Evolutionary conservation across 2,113 vertebrate species (phyloP).

Genomic region (Sturnira hondurensis): DNA sequence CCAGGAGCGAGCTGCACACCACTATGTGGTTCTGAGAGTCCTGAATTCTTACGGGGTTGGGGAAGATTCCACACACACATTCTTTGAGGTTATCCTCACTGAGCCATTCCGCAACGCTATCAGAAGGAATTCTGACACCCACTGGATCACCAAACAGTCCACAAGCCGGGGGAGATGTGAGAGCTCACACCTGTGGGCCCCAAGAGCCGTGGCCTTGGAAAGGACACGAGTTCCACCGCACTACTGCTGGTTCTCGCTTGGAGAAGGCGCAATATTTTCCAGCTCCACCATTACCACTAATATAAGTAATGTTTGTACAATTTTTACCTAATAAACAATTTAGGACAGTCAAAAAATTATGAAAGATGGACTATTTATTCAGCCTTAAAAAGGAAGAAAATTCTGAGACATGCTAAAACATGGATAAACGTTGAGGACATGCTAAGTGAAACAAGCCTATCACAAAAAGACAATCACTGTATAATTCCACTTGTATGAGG

Average conservation of each 20-base stretch:
- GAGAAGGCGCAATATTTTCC: conserved; percentile 95
- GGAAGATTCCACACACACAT: conserved; percentile 97
- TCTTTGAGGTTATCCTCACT: conserved; percentile 86
- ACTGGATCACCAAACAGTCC: conserved; percentile 95
- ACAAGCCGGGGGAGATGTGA: conserved; percentile 95
- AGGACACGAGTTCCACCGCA: conserved; percentile 97
- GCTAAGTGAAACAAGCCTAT: neutral
- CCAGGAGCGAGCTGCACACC: neutral
- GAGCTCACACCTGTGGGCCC: conserved; percentile 84
- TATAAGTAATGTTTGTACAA: conserved; percentile 76
- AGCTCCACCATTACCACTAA: conserved; percentile 84
- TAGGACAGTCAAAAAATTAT: neutral
- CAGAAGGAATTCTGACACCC: conserved; percentile 94
- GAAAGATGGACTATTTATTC: neutral
- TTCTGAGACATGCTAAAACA: neutral
- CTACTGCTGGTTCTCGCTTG: conserved; percentile 96
- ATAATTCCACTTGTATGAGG: neutral
- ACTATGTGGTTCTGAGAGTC: neutral
- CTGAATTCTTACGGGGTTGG: too few relatives aligned
- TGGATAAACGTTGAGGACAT: neutral
- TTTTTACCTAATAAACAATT: conserved; percentile 84
- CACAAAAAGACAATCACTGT: neutral
- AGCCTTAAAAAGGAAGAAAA: neutral
- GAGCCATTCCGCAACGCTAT: conserved; percentile 95
- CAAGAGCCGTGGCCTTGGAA: conserved; percentile 96